Base-by-base conservation (phyloP, 2,888 invertebrate species). In the Monoplex corrugatus region DNA sequence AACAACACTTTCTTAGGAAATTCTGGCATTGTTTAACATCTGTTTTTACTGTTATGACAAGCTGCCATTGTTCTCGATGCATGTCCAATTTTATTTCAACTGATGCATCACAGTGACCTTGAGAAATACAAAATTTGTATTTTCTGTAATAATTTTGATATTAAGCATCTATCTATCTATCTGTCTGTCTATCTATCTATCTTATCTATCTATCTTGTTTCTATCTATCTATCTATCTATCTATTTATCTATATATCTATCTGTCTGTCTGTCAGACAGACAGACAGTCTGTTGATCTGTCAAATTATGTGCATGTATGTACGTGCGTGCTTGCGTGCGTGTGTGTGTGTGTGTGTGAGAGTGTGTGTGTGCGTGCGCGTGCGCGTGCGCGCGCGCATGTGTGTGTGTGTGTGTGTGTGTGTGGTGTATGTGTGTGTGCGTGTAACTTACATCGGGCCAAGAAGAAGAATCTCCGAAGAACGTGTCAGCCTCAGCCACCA, bases 321-420 rank as follows among this genome's bases (percentile, higher is more conserved):
- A 19, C n/a, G 82, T 82, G 82, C 32, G 82, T 82, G 82, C 44
- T 40, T 82, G 82, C 32, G 82, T 82, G 82, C 32, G 82, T 82
- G 82, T 43, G 82, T 82, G 82, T n/a, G 45, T 82, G 82, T 82
- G 82, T 82, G 82, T 82, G 82, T 82, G 82, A 43, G 82, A 43
- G 82, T 82, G 82, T 82, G 82, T 82, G 82, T 82, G 82, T 82
- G 82, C 43, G 82, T 23, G 43, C 19, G 75, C 38, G 75, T 32
- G 75, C 19, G 75, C 38, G 75, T 32, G n/a, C 35, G 75, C 19
- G 75, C 23, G 5, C 23, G 63, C 23, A n/a, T 68, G 63, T 68
- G 63, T 68, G 63, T 28, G 63, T 28, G 28, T 28, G 28, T 68
- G 28, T 23, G 28, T 68, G 28, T 68, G 63, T 68, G 13, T 28